Base-by-base conservation (phyloP, 1,140 invertebrate species). In the Portunus trituberculatus region DNA sequence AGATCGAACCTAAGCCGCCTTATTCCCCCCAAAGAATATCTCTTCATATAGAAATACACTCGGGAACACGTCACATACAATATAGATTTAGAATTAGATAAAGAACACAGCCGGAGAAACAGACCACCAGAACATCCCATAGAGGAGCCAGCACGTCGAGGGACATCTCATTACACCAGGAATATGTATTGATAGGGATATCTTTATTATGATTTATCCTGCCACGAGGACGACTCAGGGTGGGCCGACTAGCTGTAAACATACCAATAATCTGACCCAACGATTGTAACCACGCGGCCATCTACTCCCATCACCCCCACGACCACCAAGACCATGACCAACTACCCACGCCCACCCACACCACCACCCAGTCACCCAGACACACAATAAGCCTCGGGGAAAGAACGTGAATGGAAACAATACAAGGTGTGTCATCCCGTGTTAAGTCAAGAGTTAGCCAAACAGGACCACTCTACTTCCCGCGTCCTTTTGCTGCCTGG, bases 1-100 rank as follows among this genome's bases (percentile, higher is more conserved):
- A 76, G 67, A 76, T 76, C 67, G 67, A n/a, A 76, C 67, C 67
- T 76, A 76, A 76, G 67, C 67, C 67, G 67, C 67, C 67, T 76
- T 8, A 76, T 76, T 76, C 67, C 67, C 67, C 67, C 67, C 20
- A 25, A n/a, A 76, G n/a, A 76, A 76, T 76, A 76, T 76, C 67
- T 76, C 67, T 76, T 76, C 67, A 76, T 76, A 76, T n/a, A 25
- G 67, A 76, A 76, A 76, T 76, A 76, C 67, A 76, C 6, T 20
- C n/a, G 25, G 67, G 20, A 20, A 76, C 67, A n/a, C 20, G 67
- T 76, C 67, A 76, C 67, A 25, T n/a, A n/a, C 67, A 76, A 76
- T 76, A 76, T n/a, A 76, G 20, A 76, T 76, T n/a, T 59, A 25
- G 67, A 76, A 76, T 76, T n/a, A 25, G 20, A 76, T 76, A n/a